A percentile compares a stretch with the other conserved stretches of the same genome.
phyloP scores from a whole-genome alignment of 2,113 vertebrate species.

The Rhombomys opimus region DNA sequence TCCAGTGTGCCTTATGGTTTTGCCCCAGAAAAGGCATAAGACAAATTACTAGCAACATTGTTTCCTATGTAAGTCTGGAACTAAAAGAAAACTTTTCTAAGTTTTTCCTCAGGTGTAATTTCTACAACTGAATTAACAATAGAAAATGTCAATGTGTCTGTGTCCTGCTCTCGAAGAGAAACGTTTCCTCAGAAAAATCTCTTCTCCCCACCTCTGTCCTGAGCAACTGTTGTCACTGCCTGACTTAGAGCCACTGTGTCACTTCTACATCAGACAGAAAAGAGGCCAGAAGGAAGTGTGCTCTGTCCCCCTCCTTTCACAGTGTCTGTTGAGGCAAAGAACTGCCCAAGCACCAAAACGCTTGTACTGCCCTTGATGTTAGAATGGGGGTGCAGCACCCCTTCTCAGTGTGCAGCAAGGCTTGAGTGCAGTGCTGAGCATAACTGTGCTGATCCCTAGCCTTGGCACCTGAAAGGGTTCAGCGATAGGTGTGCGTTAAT shows the following conservation, averaged over 20 bases:
- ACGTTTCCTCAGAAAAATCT: neutral
- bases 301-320: neutral
- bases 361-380: neutral
- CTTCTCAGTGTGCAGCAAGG: neutral
- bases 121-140: neutral
- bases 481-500: neutral
- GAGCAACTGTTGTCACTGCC: neutral
- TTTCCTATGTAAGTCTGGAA: neutral
- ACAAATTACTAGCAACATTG: neutral
- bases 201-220: neutral
- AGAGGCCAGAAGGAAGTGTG: neutral
- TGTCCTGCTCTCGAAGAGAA: neutral
- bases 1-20: rapidly evolving
- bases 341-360: neutral
- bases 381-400: neutral
- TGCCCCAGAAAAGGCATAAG: neutral
- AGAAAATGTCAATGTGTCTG: neutral
- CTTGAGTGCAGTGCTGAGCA: neutral
- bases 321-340: neutral
- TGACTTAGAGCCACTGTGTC: neutral
- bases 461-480: neutral
- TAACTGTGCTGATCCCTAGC: neutral
- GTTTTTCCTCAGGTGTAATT: neutral
- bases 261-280: no score
- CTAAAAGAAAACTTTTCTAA: neutral